These are phyloP conservation scores for Myiozetetes cayanensis DNA, from an alignment of 2,113 vertebrate genomes.

Conservation along the genomic window DNA sequence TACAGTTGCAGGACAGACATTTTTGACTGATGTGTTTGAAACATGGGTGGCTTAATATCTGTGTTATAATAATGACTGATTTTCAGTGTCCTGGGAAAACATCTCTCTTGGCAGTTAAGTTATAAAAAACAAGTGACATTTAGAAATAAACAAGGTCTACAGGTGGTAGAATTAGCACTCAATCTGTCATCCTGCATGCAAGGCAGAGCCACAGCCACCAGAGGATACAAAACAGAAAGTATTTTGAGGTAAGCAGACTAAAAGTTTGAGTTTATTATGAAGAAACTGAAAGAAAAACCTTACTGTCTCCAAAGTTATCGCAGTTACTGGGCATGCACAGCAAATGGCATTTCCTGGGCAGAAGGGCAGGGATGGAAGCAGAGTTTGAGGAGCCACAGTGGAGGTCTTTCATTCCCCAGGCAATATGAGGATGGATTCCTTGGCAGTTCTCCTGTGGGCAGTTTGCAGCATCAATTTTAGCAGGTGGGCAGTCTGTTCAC, in stretches of 20 bases:
- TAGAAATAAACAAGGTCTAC: conserved; percentile 59
- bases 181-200: conserved; percentile 34
- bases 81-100: conserved; percentile 30
- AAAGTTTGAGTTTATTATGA: background rate
- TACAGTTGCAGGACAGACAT: conserved; percentile 12
- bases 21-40: conserved; percentile 43
- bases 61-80: conserved; percentile 25
- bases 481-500: background rate
- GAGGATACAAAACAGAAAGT: background rate
- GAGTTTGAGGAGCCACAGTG: background rate
- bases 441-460: background rate
- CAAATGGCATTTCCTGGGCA: background rate
- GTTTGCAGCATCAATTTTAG: background rate
- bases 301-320: background rate
- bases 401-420: background rate
- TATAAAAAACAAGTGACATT: conserved; percentile 49
- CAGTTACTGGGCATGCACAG: accelerated
- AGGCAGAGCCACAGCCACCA: background rate
- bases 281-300: background rate
- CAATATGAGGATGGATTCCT: background rate
- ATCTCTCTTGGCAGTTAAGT: conserved; percentile 13
- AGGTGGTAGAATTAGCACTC: conserved; percentile 63
- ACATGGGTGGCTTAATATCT: conserved; percentile 33
- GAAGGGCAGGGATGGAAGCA: background rate
- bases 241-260: background rate